phyloP scores from a whole-genome alignment of 2,888 invertebrate species.

The Scaptomyza cyrtandrae region DNA sequence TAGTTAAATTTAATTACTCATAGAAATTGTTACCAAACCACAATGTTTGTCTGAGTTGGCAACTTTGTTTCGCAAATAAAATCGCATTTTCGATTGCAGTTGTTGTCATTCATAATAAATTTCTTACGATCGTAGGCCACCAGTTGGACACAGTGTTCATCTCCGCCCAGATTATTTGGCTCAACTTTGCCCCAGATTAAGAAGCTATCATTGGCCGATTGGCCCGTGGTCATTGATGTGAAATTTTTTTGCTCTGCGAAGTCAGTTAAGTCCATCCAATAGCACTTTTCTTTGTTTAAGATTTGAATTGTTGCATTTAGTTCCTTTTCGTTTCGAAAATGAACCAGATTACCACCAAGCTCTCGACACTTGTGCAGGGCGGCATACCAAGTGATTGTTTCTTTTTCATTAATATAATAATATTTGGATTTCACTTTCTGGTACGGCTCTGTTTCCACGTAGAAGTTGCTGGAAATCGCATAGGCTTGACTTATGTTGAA shows the following conservation, averaged over 20 bases:
- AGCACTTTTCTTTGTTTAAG: neutral
- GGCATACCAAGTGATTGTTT: constrained; percentile 11
- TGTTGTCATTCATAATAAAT: constrained; percentile 24
- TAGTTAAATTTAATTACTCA: neutral
- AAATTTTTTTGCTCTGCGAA: neutral
- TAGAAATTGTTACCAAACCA: constrained; percentile 9
- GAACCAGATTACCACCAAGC: constrained; percentile 19
- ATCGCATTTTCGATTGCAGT: neutral
- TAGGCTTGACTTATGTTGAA: neutral
- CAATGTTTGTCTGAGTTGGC: constrained; percentile 19
- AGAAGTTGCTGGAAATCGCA: constrained; percentile 8
- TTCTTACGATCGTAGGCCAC: neutral
- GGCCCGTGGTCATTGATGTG: constrained; percentile 25
- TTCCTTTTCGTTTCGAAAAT: constrained; percentile 8
- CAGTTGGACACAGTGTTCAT: constrained; percentile 26
- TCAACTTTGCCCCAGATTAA: constrained; percentile 9
- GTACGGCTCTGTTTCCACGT: neutral
- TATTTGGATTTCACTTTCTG: constrained; percentile 10
- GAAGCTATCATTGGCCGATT: no score
- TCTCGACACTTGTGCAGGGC: constrained; percentile 28
- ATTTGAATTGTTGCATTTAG: neutral
- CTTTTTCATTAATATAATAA: constrained; percentile 16
- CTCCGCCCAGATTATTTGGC: constrained; percentile 20
- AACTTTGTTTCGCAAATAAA: constrained; percentile 31
- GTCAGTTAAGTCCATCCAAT: constrained; percentile 25